Evolutionary conservation across 92 coral and sea anemone genomes (phyloP), one percentile per base, ranked within the genome.

Genomic region (Nematostella vectensis): DNA sequence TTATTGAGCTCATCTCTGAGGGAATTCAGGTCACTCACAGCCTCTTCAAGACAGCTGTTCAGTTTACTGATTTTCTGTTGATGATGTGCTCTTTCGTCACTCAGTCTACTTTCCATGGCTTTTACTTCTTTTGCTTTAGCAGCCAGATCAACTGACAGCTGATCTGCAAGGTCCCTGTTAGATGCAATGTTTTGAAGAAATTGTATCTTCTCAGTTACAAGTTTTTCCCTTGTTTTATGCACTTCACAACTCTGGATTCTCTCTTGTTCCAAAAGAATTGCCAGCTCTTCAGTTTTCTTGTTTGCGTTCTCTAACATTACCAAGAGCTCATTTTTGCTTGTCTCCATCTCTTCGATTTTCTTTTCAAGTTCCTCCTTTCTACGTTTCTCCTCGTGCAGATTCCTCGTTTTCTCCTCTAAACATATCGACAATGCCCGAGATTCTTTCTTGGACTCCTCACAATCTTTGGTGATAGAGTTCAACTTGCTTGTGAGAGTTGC

Each of bases 121-220:
- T 29, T 29, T 23, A 62, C 44, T 45, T 85, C 94, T 21, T 75
- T 58, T 27, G 66, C 72, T 55, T 70, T 85, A 47, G 63, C 64
- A 29, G 43, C 27, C 1, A 75, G 56, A 24, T 79, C 82, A 2
- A 51, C 68, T 47, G 73, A 65, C 27, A 85, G 62, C 31, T 77
- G 78, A n/a, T 81, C 88, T 25, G 76, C 72, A 45, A 74, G 80
- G 38, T 74, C 79, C 25, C 89, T 70, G 50, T 77, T 70, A 31
- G 80, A 76, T 1, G 70, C 76, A 62, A 80, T 72, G 57, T 65
- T 77, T 13, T 75, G 83, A 45, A 85, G 48, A 36, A 77, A 85
- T 31, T 79, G 83, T 51, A 70, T 40, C 56, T 73, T 57, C 61
- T 85, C 94, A 25, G 55, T 54, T 2, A 75, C 94, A 57, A 85